phyloP scores from a whole-genome alignment of 1,140 invertebrate species.

The Penaeus japonicus region DNA sequence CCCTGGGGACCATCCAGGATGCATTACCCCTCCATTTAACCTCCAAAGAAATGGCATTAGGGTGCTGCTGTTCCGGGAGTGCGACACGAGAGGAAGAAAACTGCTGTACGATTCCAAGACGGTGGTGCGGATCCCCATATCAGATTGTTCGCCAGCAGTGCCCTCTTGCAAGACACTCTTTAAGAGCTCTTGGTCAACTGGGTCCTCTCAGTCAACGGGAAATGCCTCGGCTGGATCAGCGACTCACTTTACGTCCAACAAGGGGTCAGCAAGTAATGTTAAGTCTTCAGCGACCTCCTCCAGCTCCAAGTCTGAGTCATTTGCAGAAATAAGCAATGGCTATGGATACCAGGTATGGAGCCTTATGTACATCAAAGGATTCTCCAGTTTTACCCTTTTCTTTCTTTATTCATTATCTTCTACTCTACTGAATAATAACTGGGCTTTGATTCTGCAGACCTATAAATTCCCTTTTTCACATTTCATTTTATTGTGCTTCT shows the following conservation, averaged over 20 bases:
- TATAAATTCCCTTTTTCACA: too few species aligned
- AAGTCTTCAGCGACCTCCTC: background rate
- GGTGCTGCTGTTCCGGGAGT: slow-evolving; percentile 84
- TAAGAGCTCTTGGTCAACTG: background rate
- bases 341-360: slow-evolving; percentile 42
- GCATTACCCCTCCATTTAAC: background rate
- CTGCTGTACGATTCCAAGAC: slow-evolving; percentile 85
- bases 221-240: background rate
- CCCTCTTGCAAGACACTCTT: slow-evolving; percentile 15
- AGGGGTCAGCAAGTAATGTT: background rate
- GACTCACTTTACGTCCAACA: background rate
- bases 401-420: background rate
- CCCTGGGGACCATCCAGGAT: background rate
- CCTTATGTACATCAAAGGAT: background rate
- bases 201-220: background rate
- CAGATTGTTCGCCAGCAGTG: background rate
- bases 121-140: slow-evolving; percentile 69
- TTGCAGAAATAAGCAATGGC: slow-evolving; percentile 28
- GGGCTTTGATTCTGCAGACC: background rate
- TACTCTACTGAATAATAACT: background rate
- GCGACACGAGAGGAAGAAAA: slow-evolving; percentile 80
- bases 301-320: slow-evolving; percentile 23
- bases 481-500: too few species aligned
- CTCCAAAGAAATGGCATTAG: slow-evolving; percentile 63
- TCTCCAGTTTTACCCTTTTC: background rate